Evolutionary conservation across 2,113 vertebrate genomes (phyloP), one percentile per base, ranked within the genome.

Genomic region (Casuarius casuarius): DNA sequence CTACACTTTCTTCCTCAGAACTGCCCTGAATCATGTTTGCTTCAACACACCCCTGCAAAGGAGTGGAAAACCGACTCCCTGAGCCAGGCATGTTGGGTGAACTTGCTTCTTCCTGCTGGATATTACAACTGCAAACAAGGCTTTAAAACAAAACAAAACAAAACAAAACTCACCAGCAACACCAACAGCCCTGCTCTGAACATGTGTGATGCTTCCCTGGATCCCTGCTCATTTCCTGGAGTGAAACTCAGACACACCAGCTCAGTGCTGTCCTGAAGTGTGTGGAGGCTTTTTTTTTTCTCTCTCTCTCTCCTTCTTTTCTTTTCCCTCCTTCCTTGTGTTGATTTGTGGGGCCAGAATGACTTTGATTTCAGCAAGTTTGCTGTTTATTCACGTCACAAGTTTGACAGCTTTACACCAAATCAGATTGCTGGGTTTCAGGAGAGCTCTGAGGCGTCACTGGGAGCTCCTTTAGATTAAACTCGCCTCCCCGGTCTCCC

Each of bases 341-440:
- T 80, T 90, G 84, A 93, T 92, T 90, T 95, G 77, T 59, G 29
- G 73, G 87, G 84, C 67, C 59, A 93, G 58, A 75, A 94, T 94
- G 96, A 94, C 96, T 96, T 93, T 84, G 94, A 95, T 96, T 97
- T 96, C 87, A 91, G 90, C 95, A 94, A 93, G 85, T 82, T 78
- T 96, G 74, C 90, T 96, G 95, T 95, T 67, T 89, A 89, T 85
- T 72, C 97, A 96, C 98, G 98, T 98, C 98, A 98, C 97, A 96
- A 94, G 95, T 97, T 95, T 98, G 98, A 98, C 98, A 98, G 97
- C 97, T 97, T 98, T 86, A 87, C 97, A 95, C 96, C 98, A 97
- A 98, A 98, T 98, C 98, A 97, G 98, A 97, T 97, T 93, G 96
- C 97, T 86, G 98, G 92, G 92, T 96, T 96, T 81, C 54, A 96